Evolutionary conservation across 2,113 vertebrate species (phyloP), one percentile per base, ranked within the genome.

Genomic region (Phainopepla nitens): DNA sequence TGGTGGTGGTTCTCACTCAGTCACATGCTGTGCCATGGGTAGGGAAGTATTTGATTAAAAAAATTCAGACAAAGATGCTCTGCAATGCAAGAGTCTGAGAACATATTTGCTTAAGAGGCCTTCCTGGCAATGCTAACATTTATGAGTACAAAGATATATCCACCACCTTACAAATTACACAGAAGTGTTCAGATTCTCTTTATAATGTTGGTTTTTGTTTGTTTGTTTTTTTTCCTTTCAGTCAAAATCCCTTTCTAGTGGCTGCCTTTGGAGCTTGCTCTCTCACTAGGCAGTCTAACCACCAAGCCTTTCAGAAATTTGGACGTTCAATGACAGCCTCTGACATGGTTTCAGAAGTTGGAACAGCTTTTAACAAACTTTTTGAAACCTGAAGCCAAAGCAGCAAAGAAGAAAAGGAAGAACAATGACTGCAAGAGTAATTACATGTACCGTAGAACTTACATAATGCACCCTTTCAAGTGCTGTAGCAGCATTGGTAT

Each of bases 271-370:
- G 99, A 11, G 99, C 99, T 14, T 99, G 99, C 60, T 96, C 98
- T 6, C 98, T 99, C 3, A 99, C 99, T 0, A 98, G 99, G 84
- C 99, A 99, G 92, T 99, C 98, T 78, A 99, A 98, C 98, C 98
- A 90, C 75, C 99, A 99, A 94, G 99, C 99, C 75, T 99, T 99
- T 95, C 98, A 99, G 91, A 99, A 97, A 94, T 97, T 98, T 0
- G 98, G 99, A 93, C 98, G 99, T 31, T 98, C 99, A 87, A 99
- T 98, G 96, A 99, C 99, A 79, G 99, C 99, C 76, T 98, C 98
- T 0, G 99, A 99, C 97, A 99, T 99, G 99, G 98, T 99, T 91
- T 97, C 98, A 57, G 99, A 99, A 98, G 98, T 99, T 11, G 98
- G 99, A 69, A 95, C 98, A 4, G 99, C 99, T 70, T 99, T 99